Evolutionary conservation across 2,888 invertebrate genomes (phyloP).

Genomic region (Gymnocheta viridis): DNA sequence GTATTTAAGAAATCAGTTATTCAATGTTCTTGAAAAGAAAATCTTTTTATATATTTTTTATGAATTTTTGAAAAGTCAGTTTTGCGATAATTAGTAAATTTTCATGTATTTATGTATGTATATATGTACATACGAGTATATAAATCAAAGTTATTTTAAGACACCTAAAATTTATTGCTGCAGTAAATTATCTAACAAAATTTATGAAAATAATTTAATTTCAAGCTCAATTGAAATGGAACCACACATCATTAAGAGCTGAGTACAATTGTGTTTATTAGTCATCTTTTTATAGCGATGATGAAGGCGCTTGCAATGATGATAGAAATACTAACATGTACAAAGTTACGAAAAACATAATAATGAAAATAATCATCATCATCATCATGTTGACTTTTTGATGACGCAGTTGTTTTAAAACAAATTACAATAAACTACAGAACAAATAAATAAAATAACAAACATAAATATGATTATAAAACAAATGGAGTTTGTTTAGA

Average conservation of each 20-base stretch:
- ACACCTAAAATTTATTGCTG: too few relatives aligned
- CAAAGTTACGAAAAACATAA: not conserved
- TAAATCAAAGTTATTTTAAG: too few relatives aligned
- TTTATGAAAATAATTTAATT: slow-evolving; percentile 1
- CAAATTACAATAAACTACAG: slow-evolving; percentile 13
- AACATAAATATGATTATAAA: slow-evolving; percentile 8
- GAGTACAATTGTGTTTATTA: slow-evolving; percentile 43
- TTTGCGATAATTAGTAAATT: too few relatives aligned
- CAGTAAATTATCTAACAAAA: not conserved
- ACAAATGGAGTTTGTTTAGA: slow-evolving; percentile 4
- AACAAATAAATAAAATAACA: not conserved
- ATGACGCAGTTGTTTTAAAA: slow-evolving; percentile 15
- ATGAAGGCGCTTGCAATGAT: slow-evolving; percentile 9
- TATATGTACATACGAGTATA: too few relatives aligned
- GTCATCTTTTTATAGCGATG: slow-evolving; percentile 56
- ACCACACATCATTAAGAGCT: slow-evolving; percentile 11
- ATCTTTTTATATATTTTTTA: too few relatives aligned
- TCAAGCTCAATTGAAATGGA: slow-evolving; percentile 52
- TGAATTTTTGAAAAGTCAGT: too few relatives aligned
- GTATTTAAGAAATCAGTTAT: too few relatives aligned
- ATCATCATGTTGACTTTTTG: not conserved
- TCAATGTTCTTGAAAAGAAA: too few relatives aligned
- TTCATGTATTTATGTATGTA: too few relatives aligned
- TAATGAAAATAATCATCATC: not conserved
- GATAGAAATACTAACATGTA: not conserved